Conservation (phyloP, 2,113 vertebrate genomes). For the Enhydra lutris region DNA sequence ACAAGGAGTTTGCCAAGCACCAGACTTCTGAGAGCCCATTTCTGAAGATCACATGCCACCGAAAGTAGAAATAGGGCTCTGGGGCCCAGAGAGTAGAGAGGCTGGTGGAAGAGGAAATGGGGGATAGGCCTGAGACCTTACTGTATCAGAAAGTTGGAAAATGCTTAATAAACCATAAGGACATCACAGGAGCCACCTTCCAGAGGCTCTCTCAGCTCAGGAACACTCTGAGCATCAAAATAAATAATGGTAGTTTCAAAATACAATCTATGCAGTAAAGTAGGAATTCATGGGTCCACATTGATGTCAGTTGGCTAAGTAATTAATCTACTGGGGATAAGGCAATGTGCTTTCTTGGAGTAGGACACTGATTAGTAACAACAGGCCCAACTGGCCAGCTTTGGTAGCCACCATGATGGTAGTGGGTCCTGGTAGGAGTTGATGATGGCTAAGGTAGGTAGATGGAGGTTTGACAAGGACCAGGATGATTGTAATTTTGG, state of each 20-base stretch:
- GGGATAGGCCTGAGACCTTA: not conserved
- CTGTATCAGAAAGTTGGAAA: not conserved
- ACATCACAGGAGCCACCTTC: not conserved
- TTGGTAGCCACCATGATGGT: not conserved
- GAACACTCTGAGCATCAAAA: not conserved
- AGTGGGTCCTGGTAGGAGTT: no score
- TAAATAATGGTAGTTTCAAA: not conserved
- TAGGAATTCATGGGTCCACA: not conserved
- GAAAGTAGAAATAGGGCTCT: not conserved
- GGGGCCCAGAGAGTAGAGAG: not conserved
- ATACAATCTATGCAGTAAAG: not conserved
- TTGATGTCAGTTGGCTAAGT: not conserved
- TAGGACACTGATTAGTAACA: not conserved
- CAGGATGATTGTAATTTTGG: not conserved
- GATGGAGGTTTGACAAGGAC: not conserved
- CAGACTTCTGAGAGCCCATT: not conserved
- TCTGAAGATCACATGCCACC: not conserved
- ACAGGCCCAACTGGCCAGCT: not conserved
- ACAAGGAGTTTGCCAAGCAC: not conserved
- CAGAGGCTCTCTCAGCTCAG: not conserved
- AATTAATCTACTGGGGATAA: not conserved
- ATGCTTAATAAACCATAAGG: not conserved
- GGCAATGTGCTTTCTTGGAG: not conserved
- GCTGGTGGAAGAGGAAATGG: not conserved
- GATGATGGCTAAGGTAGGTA: not conserved